Percentiles rank a stretch among this genome's conserved stretches.
These are phyloP conservation scores for Phainopepla nitens DNA, from an alignment of 2,113 vertebrate genomes.

Conservation along the genomic window DNA sequence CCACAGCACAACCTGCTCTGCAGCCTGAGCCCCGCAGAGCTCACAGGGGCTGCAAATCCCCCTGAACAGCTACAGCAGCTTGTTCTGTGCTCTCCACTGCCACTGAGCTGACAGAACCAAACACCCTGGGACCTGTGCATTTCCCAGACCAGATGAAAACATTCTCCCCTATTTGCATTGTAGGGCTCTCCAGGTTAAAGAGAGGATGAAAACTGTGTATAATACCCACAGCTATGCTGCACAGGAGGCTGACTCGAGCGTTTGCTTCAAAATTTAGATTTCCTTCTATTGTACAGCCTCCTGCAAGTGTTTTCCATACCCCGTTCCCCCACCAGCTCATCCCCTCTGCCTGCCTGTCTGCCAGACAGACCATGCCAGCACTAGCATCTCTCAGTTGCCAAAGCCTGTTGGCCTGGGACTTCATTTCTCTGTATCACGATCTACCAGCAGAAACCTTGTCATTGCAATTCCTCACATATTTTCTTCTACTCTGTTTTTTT, in stretches of 20 bases:
- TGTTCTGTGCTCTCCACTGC: not conserved
- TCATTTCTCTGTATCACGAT: slow-evolving; percentile 35
- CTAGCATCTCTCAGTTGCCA: not conserved
- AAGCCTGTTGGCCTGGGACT: not conserved
- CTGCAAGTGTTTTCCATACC: not conserved
- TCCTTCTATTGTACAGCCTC: not conserved
- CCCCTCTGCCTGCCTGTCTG: slow-evolving; percentile 2
- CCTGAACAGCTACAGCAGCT: not conserved
- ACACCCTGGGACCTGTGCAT: not conserved
- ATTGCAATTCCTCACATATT: slow-evolving; percentile 39
- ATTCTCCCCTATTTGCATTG: not conserved
- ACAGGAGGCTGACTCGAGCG: not conserved
- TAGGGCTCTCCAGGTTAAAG: not conserved
- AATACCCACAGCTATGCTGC: not conserved
- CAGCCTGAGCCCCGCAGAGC: not conserved
- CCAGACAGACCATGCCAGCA: not conserved
- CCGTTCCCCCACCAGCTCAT: not conserved
- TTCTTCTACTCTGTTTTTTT: not conserved
- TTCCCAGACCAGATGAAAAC: not conserved
- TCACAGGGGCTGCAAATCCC: not conserved
- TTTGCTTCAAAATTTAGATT: not conserved
- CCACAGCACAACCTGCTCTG: not conserved
- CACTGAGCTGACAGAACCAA: not conserved
- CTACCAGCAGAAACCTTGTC: slow-evolving; percentile 33
- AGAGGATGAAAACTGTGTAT: not conserved